phyloP scores from a whole-genome alignment of 2,113 vertebrate genomes.

The Nothoprocta pentlandii region DNA sequence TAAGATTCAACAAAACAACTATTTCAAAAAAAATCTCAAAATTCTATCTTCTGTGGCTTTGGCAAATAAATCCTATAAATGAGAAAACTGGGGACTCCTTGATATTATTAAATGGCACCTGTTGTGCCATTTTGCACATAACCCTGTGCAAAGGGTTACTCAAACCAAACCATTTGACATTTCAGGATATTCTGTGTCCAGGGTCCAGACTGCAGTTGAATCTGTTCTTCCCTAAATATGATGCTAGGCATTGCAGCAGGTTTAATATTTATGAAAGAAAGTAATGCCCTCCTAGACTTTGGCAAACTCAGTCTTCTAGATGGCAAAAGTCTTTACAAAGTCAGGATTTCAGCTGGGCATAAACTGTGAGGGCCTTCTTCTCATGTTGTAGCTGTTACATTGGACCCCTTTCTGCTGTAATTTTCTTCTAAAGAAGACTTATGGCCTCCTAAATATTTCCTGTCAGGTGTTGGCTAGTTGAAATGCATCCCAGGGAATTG shows the following conservation, averaged over 20 bases:
- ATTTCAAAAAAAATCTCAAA: background rate
- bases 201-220: background rate
- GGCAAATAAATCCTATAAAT: background rate
- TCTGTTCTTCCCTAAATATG: background rate
- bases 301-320: slow-evolving; percentile 7
- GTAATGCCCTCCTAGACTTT: background rate
- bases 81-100: background rate
- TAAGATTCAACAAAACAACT: background rate
- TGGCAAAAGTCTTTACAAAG: background rate
- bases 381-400: slow-evolving; percentile 12
- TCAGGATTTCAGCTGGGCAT: background rate
- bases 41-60: background rate
- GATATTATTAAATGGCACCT: background rate
- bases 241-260: background rate
- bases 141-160: background rate
- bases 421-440: slow-evolving; percentile 67
- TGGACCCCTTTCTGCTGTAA: slow-evolving; percentile 13
- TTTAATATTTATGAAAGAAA: background rate
- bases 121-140: background rate
- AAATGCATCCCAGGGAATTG: slow-evolving; percentile 21
- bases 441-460: slow-evolving; percentile 36
- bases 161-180: background rate
- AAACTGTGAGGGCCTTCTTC: slow-evolving; percentile 27
- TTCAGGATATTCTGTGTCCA: background rate
- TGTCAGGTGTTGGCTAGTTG: slow-evolving; percentile 32